Conservation (phyloP, 2,797 vertebrate species). For the Sebastes dallii region DNA sequence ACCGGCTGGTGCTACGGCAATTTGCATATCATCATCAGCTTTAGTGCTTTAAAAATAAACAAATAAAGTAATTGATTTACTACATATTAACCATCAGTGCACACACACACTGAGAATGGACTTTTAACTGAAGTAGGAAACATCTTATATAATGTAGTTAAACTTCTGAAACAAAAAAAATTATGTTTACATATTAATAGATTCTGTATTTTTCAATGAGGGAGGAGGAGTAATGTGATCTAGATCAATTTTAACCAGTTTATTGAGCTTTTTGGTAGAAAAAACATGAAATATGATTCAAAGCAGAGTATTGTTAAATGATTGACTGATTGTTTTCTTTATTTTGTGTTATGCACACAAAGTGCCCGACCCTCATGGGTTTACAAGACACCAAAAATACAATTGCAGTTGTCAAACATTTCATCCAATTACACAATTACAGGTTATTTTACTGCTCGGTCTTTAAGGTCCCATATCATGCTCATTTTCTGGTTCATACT, state of each 20-base stretch:
- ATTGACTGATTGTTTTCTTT: too few species aligned
- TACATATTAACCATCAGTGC: neutral
- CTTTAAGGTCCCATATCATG: too few species aligned
- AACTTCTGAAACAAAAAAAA: neutral
- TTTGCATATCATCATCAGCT: neutral
- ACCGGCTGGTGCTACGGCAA: neutral
- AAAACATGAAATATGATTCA: neutral
- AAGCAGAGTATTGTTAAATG: neutral
- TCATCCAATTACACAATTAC: too few species aligned
- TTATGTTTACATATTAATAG: neutral
- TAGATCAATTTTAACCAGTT: neutral
- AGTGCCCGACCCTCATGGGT: too few species aligned
- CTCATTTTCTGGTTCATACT: too few species aligned
- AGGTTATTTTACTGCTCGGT: too few species aligned
- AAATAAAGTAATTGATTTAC: neutral
- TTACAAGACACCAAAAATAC: too few species aligned
- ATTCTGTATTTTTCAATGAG: neutral
- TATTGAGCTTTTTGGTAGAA: neutral
- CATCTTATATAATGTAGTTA: neutral
- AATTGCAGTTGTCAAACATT: too few species aligned
- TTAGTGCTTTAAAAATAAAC: neutral
- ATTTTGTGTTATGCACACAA: too few species aligned
- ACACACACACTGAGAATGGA: neutral
- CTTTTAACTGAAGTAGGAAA: neutral
- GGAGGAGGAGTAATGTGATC: neutral